phyloP scores from a whole-genome alignment of 2,797 vertebrate species.

The Champsocephalus esox region DNA sequence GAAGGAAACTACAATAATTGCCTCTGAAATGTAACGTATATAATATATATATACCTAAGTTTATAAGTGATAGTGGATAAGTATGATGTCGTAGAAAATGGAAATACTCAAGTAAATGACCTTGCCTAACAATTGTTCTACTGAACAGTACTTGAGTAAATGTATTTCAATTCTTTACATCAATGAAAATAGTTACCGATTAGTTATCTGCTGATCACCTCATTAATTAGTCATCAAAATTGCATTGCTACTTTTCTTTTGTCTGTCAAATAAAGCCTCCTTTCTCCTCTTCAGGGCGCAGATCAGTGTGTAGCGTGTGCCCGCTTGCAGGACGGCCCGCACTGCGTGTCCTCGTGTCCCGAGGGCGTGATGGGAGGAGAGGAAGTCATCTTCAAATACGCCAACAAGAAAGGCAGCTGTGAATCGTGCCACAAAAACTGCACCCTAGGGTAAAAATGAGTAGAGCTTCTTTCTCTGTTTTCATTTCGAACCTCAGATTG shows the following conservation, averaged over 20 bases:
- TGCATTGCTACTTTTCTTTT: not conserved
- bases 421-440: slow-evolving; percentile 93
- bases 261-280: not conserved
- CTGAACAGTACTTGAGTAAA: too few species aligned
- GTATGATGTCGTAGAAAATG: too few species aligned
- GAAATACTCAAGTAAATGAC: too few species aligned
- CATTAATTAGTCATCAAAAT: not conserved
- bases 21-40: too few species aligned
- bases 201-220: too few species aligned
- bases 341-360: slow-evolving; percentile 93
- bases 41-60: too few species aligned
- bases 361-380: slow-evolving; percentile 90
- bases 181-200: too few species aligned
- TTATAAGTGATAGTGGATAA: too few species aligned
- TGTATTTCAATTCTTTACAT: too few species aligned
- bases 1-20: too few species aligned
- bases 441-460: slow-evolving; percentile 86
- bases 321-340: slow-evolving; percentile 89
- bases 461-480: not conserved
- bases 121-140: too few species aligned
- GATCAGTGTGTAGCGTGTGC: slow-evolving; percentile 89
- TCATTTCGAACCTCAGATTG: not conserved
- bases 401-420: slow-evolving; percentile 85
- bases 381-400: slow-evolving; percentile 92
- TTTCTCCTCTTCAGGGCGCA: slow-evolving; percentile 83